phyloP scores from a whole-genome alignment of 2,113 vertebrate species.

The Cephalopterus ornatus region DNA sequence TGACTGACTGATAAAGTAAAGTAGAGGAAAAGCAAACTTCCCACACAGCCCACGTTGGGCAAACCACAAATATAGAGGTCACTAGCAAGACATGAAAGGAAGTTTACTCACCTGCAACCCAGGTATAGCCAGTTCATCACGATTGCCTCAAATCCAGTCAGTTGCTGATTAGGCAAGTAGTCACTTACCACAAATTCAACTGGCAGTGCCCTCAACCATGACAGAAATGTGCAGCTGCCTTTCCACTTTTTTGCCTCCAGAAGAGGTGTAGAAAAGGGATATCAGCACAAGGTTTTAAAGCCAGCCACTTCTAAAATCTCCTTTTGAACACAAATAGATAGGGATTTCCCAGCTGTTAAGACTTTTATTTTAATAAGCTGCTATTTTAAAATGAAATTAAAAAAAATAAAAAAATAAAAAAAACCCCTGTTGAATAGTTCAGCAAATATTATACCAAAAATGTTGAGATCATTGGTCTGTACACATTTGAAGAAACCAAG shows the following conservation, averaged over 20 bases:
- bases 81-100: neutral
- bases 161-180: neutral
- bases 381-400: neutral
- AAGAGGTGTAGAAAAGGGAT: neutral
- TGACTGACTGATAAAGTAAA: neutral
- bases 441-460: neutral
- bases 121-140: neutral
- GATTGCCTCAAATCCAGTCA: neutral
- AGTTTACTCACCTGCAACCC: neutral
- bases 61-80: neutral
- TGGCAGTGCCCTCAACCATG: neutral
- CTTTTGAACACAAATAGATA: neutral
- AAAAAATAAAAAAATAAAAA: neutral
- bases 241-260: neutral
- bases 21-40: constrained; percentile 4
- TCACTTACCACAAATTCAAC: neutral
- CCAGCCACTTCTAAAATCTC: neutral
- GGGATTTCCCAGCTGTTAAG: neutral
- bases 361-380: neutral
- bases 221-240: neutral
- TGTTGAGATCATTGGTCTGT: neutral
- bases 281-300: neutral
- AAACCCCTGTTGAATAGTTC: neutral
- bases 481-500: neutral
- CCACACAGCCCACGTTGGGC: neutral